Evolutionary conservation across 2,888 invertebrate genomes (phyloP), one percentile per base, ranked within the genome.

Genomic region (Cylindroiulus punctatus): DNA sequence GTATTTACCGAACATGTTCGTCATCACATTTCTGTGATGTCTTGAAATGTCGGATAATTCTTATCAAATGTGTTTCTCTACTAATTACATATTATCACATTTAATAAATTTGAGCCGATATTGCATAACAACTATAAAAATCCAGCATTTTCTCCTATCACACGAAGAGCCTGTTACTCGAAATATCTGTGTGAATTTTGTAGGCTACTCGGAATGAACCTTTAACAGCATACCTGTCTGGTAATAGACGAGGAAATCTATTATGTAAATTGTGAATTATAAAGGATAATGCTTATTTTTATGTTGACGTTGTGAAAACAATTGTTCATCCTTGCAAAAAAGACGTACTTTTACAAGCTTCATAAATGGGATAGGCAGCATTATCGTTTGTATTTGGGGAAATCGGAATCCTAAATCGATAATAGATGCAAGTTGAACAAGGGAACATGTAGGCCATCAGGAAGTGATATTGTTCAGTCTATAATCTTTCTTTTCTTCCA

Each of bases 401-500:
- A 76, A 17, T 76, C 76, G 3, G 76, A 30, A 76, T 32, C 76
- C 26, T 76, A 26, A 30, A 76, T 76, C 76, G 76, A 76, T 76
- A 30, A 26, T 76, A 17, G 12, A 30, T 76, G 76, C 14, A 76
- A 30, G 12, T 30, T 76, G 76, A 76, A 76, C 26, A 65, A 17
- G 30, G 2, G 76, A 26, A 17, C 26, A 76, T 76, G 30, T 76
- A 17, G 22, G 65, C 17, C 17, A 47, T 47, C 65, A 65, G 22
- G 65, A 65, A 22, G 26, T 30, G 30, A 30, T 26, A 30, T 76
- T 76, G 32, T 76, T 76, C 76, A 7, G 44, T 40, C 40, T 17
- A 40, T 83, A 44, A 83, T 83, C 83, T 83, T 22, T 83, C 26
- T 83, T 83, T 76, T 32, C 76, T 17, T 76, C 32, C 76, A 30